These are phyloP conservation scores for Calyptommatus sinebrachiatus DNA, from an alignment of 2,113 vertebrate species.

Conservation along the genomic window DNA sequence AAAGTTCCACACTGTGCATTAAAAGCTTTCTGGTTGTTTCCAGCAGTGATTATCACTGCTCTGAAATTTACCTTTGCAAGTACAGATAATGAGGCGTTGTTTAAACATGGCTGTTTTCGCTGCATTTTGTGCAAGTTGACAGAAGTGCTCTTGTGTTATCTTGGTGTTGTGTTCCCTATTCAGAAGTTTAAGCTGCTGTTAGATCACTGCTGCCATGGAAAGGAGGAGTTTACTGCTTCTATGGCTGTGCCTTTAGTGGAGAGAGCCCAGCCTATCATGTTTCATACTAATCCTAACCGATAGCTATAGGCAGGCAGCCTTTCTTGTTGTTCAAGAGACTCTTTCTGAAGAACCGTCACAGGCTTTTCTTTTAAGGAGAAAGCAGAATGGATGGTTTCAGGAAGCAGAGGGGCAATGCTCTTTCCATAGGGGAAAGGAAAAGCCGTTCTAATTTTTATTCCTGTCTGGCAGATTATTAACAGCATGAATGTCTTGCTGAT, in stretches of 20 bases:
- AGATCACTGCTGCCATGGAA: conserved; percentile 42
- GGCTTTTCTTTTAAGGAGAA: conserved; percentile 35
- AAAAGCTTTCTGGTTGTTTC: background rate
- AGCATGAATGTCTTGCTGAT: conserved; percentile 32
- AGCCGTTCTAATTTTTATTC: conserved; percentile 27
- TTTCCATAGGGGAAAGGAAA: conserved; percentile 1
- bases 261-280: conserved; percentile 73
- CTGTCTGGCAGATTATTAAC: conserved; percentile 39
- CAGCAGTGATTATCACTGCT: conserved; percentile 11
- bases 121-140: background rate
- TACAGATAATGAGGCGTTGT: background rate
- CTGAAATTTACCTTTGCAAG: background rate
- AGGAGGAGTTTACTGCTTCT: conserved; percentile 73
- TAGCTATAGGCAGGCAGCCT: conserved; percentile 70
- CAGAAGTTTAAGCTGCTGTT: conserved; percentile 67
- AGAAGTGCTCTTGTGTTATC: conserved; percentile 37
- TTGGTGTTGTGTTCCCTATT: conserved; percentile 42
- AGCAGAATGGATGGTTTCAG: conserved; percentile 27
- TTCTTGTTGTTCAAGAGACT: conserved; percentile 71
- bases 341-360: conserved; percentile 51
- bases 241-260: conserved; percentile 68
- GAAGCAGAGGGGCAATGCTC: conserved; percentile 15
- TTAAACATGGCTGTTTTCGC: conserved; percentile 7
- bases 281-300: conserved; percentile 81
- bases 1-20: background rate